phyloP scores from a whole-genome alignment of 30 jellyfish, hydroid and myxozoan genomes.

The Cassiopea xamachana region DNA sequence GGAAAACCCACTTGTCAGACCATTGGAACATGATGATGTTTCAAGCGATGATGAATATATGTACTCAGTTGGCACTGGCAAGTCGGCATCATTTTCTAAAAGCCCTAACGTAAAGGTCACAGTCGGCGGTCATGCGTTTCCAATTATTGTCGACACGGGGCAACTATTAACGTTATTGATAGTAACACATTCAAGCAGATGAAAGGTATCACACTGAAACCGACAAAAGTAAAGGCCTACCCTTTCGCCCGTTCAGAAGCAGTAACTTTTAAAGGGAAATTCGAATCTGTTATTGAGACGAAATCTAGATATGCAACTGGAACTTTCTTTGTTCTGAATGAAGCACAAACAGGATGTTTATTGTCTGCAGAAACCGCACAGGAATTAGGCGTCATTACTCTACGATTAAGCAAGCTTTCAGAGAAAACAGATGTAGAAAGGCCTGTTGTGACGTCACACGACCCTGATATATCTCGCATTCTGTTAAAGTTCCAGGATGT shows the following conservation, averaged over 20 bases:
- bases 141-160: neutral
- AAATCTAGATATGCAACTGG: slow-evolving; percentile 17
- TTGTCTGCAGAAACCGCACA: slow-evolving; percentile 7
- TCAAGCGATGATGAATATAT: no score
- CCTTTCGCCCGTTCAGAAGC: slow-evolving; percentile 2
- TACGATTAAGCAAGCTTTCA: neutral
- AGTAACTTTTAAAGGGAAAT: slow-evolving; percentile 16
- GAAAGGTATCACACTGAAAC: neutral
- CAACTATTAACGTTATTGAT: neutral
- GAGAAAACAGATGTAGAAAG: neutral
- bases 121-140: no score
- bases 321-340: slow-evolving; percentile 6
- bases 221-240: neutral
- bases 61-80: no score
- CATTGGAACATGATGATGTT: no score
- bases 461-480: neutral
- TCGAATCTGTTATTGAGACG: slow-evolving; percentile 15
- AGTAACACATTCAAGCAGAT: neutral
- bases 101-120: no score
- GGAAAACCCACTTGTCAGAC: no score
- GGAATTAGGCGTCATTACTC: slow-evolving; percentile 6
- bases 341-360: neutral
- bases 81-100: no score
- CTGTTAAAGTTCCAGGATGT: neutral
- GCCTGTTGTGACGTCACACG: neutral